Evolutionary conservation across 2,888 invertebrate genomes (phyloP).

Genomic region (Epinotia brunnichana): DNA sequence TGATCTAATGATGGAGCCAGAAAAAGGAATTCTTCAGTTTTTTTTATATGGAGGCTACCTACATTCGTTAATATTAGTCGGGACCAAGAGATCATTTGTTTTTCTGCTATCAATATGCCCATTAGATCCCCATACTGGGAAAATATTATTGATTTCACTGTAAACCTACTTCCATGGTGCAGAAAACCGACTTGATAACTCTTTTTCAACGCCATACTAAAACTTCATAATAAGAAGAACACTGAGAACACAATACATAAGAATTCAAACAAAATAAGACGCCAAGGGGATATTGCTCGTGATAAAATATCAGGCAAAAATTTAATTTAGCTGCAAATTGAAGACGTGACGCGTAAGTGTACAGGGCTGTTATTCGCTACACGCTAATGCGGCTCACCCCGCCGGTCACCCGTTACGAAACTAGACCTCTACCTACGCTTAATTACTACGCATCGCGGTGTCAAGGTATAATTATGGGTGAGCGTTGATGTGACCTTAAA

Average conservation of each 20-base stretch:
- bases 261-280: conserved; percentile 28
- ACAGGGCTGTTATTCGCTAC: background rate
- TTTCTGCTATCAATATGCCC: background rate
- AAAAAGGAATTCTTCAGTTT: too few relatives aligned
- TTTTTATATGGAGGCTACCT: too few relatives aligned
- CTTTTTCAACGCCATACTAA: conserved; percentile 18
- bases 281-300: conserved; percentile 25
- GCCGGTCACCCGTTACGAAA: too few relatives aligned
- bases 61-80: too few relatives aligned
- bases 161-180: conserved; percentile 13
- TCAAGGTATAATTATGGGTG: too few relatives aligned
- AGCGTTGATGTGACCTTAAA: too few relatives aligned
- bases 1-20: too few relatives aligned
- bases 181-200: conserved; percentile 15
- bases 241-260: too few relatives aligned
- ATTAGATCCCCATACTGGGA: background rate
- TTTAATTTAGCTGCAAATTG: background rate
- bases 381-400: too few relatives aligned
- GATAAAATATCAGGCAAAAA: conserved; percentile 27
- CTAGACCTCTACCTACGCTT: too few relatives aligned
- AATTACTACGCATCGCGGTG: too few relatives aligned
- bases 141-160: conserved; percentile 10
- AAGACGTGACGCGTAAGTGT: conserved; percentile 1
- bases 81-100: too few relatives aligned
- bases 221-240: background rate